Conservation (phyloP, 2,113 vertebrate species). For the Columbina picui region DNA sequence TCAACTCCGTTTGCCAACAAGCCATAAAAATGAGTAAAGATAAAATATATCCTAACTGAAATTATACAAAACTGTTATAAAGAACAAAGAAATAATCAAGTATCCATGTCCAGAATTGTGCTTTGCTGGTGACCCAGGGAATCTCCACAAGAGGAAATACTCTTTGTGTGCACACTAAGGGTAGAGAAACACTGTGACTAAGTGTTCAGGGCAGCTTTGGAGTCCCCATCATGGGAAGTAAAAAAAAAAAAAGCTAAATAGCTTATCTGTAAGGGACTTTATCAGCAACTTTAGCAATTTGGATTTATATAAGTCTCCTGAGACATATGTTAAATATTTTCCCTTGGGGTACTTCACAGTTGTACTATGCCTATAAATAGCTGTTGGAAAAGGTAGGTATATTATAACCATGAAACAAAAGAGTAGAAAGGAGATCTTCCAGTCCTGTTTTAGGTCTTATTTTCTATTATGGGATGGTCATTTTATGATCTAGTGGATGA, state of each 20-base stretch:
- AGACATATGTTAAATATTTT: constrained; percentile 10
- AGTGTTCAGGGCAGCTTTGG: neutral
- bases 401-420: neutral
- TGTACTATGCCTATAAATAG: neutral
- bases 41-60: neutral
- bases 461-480: neutral
- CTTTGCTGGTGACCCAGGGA: neutral
- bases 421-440: neutral
- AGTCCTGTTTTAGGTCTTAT: neutral
- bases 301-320: neutral
- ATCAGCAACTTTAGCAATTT: neutral
- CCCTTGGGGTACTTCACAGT: neutral
- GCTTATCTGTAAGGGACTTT: constrained; percentile 8
- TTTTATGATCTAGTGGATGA: neutral
- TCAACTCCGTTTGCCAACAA: neutral
- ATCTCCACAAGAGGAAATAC: neutral
- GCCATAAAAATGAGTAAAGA: no score
- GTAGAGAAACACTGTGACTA: neutral
- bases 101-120: neutral
- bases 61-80: neutral
- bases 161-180: neutral
- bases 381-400: rapidly evolving
- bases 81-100: neutral
- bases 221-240: rapidly evolving
- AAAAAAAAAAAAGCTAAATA: neutral